Percentiles rank a stretch among this genome's conserved stretches.
Conservation (phyloP, 1,140 invertebrate species). For the Trachelipus rathkii region DNA sequence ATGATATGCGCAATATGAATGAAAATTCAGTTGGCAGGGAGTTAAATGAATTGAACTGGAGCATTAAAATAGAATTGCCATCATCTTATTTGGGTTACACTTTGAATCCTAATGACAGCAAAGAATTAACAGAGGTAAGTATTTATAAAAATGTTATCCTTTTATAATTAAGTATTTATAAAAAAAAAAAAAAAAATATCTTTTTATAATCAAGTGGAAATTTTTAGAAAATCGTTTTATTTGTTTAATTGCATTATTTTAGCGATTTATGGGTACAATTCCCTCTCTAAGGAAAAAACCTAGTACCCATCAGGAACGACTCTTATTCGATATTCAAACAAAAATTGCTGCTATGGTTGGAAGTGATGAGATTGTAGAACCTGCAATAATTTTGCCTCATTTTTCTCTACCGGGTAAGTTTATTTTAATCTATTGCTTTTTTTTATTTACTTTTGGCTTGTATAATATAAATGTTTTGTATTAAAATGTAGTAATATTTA, state of each 20-base stretch:
- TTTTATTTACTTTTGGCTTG: too few species aligned
- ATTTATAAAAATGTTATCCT: too few species aligned
- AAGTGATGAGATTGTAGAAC: conserved; percentile 22
- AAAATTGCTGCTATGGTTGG: conserved; percentile 38
- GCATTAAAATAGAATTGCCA: background rate
- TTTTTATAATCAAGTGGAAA: too few species aligned
- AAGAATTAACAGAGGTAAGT: background rate
- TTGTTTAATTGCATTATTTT: background rate
- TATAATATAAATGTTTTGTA: too few species aligned
- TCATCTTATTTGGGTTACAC: background rate
- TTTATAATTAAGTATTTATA: too few species aligned
- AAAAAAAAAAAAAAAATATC: too few species aligned
- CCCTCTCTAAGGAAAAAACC: background rate
- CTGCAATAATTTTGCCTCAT: conserved; percentile 37
- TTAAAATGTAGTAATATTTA: too few species aligned
- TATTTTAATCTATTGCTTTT: background rate
- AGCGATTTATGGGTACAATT: background rate
- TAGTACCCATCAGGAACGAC: conserved; percentile 33
- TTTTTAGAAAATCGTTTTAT: too few species aligned
- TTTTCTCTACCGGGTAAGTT: conserved; percentile 39
- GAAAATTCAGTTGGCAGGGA: background rate
- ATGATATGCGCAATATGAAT: too few species aligned
- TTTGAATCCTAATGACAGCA: background rate
- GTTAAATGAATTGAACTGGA: background rate
- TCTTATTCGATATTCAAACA: conserved; percentile 35